Evolutionary conservation across 2,113 vertebrate genomes (phyloP), one percentile per base, ranked within the genome.

Genomic region (Tetraodon nigroviridis): DNA sequence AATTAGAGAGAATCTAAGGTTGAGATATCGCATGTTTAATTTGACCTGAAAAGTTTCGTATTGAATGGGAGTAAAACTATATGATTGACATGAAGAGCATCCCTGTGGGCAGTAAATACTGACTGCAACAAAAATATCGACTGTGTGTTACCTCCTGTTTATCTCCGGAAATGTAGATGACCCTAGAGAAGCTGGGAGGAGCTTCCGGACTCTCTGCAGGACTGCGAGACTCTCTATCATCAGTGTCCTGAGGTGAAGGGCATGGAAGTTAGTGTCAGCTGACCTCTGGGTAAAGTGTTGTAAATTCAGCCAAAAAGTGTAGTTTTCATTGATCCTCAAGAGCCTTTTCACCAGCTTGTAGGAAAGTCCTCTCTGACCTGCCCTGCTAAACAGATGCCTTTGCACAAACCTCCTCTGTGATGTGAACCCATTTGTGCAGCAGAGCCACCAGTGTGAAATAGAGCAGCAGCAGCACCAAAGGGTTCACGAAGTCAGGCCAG

Each of bases 401-500:
- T 27, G 24, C 17, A 7, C 64, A 19, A 47, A 79, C 81, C 81
- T 87, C 81, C 71, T 89, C 69, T 1, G 61, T 59, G 18, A 70
- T 22, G 11, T 78, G 70, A 46, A 78, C 72, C 89, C 88, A 89
- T 56, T 87, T 89, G 57, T 90, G 89, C 51, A 93, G 80, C 55
- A 93, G 70, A 51, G 85, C 80, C 60, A 92, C 81, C 53, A 92
- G 65, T 1, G 86, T 88, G 83, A 89, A 92, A 64, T 92, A 93
- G 19, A 92, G 82, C 44, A 92, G 49, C 13, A 93, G 84, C 14
- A 94, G 80, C 18, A 92, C 71, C 29, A 92, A 60, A 20, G 90
- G 92, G 83, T 90, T 92, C 58, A 89, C 32, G 52, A 91, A 84
- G 58, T 90, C 79, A 0, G 91, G 91, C 92, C 92, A 93, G 73